These are phyloP conservation scores for Trogon surrucura DNA, from an alignment of 2,113 vertebrate genomes.

Conservation along the genomic window DNA sequence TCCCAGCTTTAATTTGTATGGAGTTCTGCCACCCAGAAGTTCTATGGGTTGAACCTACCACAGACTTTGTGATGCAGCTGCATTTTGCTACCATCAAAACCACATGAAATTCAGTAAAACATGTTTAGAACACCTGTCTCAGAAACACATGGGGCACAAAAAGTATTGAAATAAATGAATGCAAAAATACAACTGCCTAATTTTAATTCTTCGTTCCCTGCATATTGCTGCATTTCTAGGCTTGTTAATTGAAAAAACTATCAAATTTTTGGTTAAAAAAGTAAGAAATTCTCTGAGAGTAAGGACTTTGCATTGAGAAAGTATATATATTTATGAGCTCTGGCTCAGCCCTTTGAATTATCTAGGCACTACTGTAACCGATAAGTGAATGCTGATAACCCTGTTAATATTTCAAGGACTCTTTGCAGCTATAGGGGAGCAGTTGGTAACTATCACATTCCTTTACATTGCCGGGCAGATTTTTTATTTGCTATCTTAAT, in stretches of 20 bases:
- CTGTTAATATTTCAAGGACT: constrained; percentile 66
- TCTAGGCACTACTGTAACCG: constrained; percentile 28
- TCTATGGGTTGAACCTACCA: neutral
- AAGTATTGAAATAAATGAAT: neutral
- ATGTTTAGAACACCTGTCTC: neutral
- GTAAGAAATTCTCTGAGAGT: neutral
- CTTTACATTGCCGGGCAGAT: constrained; percentile 25
- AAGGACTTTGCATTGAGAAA: neutral
- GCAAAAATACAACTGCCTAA: neutral
- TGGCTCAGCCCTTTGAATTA: constrained; percentile 23
- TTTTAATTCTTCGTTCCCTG: neutral
- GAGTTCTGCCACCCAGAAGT: neutral
- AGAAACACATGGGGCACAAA: neutral
- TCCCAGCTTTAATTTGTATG: neutral
- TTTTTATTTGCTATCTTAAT: constrained; percentile 48
- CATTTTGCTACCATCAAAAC: neutral
- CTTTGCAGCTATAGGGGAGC: constrained; percentile 8
- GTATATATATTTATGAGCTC: neutral
- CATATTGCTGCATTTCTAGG: neutral
- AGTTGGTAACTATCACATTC: constrained; percentile 12
- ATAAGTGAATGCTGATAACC: constrained; percentile 57
- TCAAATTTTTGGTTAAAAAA: neutral
- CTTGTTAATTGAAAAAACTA: neutral
- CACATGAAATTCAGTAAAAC: neutral
- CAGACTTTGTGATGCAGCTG: neutral